Evolutionary conservation across 64 coral and sea anemone genomes (phyloP).

Genomic region (Exaiptasia diaphana): DNA sequence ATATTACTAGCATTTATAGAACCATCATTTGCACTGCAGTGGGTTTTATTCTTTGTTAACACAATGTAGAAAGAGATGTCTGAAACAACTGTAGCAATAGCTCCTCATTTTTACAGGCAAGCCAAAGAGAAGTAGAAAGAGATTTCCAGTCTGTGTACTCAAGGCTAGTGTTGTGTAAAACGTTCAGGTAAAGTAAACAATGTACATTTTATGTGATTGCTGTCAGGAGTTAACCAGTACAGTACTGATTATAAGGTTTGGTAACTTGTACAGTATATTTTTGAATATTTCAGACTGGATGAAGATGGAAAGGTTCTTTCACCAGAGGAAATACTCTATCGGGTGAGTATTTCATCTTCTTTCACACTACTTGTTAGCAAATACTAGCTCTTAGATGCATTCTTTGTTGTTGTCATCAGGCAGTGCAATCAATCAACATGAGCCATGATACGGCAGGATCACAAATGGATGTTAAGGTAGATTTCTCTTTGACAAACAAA

Average conservation of each 20-base stretch:
- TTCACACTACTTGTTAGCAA: neutral
- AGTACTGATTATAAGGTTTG: no score
- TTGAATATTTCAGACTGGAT: slow-evolving; percentile 66
- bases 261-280: neutral
- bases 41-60: no score
- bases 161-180: slow-evolving; percentile 95
- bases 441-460: slow-evolving; percentile 77
- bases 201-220: neutral
- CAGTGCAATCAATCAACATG: slow-evolving; percentile 99
- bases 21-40: no score
- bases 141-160: slow-evolving; percentile 99
- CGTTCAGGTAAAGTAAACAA: slow-evolving; percentile 68
- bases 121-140: slow-evolving; percentile 86
- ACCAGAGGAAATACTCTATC: slow-evolving; percentile 94
- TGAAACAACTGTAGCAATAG: no score
- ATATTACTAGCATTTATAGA: no score
- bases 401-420: slow-evolving; percentile 27
- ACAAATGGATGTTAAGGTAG: slow-evolving; percentile 98
- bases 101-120: slow-evolving; percentile 51
- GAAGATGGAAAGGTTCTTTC: slow-evolving; percentile 99
- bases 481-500: neutral
- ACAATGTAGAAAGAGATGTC: no score
- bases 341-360: slow-evolving; percentile 47
- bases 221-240: no score
- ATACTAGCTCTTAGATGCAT: neutral